These are phyloP conservation scores for Oncorhynchus clarkii DNA, from an alignment of 2,113 vertebrate species.

Conservation along the genomic window DNA sequence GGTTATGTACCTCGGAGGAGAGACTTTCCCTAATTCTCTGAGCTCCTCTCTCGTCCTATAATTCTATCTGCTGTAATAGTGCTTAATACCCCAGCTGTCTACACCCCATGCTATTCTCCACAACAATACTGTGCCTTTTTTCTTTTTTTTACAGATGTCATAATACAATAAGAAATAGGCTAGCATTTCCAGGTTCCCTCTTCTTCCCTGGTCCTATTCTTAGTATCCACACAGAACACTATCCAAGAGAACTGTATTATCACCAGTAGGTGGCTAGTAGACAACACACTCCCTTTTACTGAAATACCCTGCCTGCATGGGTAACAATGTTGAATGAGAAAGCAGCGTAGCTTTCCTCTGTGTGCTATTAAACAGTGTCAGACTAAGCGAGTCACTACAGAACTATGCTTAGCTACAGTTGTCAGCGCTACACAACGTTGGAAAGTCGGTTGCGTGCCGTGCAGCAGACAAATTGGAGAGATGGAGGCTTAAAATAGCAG, in stretches of 20 bases:
- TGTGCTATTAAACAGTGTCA: background rate
- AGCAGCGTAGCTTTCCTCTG: background rate
- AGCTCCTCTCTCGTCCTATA: background rate
- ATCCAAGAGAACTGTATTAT: background rate
- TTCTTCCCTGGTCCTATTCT: too few species aligned
- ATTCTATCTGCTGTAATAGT: background rate
- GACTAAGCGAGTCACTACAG: background rate
- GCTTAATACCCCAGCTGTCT: background rate
- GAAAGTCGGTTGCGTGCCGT: background rate
- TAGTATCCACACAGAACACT: background rate
- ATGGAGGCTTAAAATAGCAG: constrained; percentile 9
- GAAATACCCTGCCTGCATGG: background rate
- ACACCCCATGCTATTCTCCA: background rate
- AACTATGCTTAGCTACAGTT: background rate
- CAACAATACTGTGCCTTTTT: background rate
- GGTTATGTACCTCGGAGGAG: constrained; percentile 8
- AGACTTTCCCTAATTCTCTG: constrained; percentile 4
- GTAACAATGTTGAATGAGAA: background rate
- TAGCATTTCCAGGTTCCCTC: too few species aligned
- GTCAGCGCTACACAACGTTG: background rate
- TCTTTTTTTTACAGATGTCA: background rate
- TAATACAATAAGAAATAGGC: too few species aligned
- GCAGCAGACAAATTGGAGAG: background rate
- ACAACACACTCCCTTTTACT: background rate
- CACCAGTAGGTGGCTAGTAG: background rate